Conservation (phyloP, 2,888 invertebrate genomes). For the Pogonocherus hispidulus region DNA sequence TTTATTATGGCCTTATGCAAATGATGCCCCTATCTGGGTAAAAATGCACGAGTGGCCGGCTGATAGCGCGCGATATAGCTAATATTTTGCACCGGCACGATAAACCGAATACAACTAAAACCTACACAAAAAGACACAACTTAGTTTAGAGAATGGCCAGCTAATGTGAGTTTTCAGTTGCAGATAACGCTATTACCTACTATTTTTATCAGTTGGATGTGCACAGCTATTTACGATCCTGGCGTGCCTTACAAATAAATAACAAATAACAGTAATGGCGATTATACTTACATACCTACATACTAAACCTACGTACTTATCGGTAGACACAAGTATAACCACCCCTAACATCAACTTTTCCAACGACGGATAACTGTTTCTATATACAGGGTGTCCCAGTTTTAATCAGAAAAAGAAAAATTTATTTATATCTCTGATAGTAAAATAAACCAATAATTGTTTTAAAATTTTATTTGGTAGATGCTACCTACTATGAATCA, state of each 20-base stretch:
- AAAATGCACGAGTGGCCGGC: conserved; percentile 64
- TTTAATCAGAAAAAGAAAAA: too few relatives aligned
- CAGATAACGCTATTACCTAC: conserved; percentile 33
- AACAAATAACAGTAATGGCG: conserved; percentile 13
- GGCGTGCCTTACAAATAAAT: conserved; percentile 4
- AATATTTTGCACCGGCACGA: conserved; percentile 61
- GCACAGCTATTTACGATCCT: conserved; percentile 19
- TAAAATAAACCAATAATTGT: too few relatives aligned
- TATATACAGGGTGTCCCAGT: too few relatives aligned
- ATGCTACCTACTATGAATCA: too few relatives aligned
- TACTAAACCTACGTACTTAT: neutral
- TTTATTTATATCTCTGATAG: too few relatives aligned
- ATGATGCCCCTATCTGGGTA: conserved; percentile 64
- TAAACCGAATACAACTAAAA: conserved; percentile 58
- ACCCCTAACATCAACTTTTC: too few relatives aligned
- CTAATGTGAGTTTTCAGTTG: conserved; percentile 38
- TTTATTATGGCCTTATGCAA: conserved; percentile 68
- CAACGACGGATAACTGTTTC: too few relatives aligned
- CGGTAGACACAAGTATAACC: too few relatives aligned
- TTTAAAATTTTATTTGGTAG: too few relatives aligned
- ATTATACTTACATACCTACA: neutral
- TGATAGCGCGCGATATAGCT: conserved; percentile 61
- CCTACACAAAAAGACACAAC: conserved; percentile 48
- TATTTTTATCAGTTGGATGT: conserved; percentile 35
- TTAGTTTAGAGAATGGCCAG: conserved; percentile 33